Percentiles rank a stretch among this genome's conserved stretches.
Evolutionary conservation across 2,888 invertebrate genomes (phyloP).

Genomic region (Gnatocerus cornutus): DNA sequence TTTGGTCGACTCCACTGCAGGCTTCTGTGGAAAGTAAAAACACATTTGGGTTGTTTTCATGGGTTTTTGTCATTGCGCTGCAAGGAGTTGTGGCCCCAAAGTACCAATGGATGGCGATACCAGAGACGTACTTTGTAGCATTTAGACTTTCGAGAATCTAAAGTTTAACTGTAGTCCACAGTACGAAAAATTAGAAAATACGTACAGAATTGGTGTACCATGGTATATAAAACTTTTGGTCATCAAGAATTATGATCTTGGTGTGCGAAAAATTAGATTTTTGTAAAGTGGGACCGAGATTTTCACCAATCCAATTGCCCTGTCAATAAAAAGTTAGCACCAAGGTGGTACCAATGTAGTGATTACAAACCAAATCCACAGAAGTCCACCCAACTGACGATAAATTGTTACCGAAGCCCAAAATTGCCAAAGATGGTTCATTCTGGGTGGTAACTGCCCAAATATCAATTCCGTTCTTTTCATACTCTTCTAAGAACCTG

Average conservation of each 20-base stretch:
- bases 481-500: conserved; percentile 85
- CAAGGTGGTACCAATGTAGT: too few relatives aligned
- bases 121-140: conserved; percentile 75
- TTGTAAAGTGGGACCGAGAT: conserved; percentile 85
- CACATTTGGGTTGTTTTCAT: conserved; percentile 61
- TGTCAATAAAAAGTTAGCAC: too few relatives aligned
- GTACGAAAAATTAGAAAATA: neutral
- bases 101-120: conserved; percentile 90
- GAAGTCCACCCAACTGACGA: conserved; percentile 46
- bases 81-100: conserved; percentile 76
- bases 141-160: neutral
- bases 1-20: conserved; percentile 67
- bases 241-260: conserved; percentile 84
- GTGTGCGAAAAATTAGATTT: conserved; percentile 75
- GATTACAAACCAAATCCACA: neutral
- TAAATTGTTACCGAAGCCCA: conserved; percentile 13
- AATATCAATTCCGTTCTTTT: conserved; percentile 76
- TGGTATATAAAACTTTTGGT: conserved; percentile 64
- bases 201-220: conserved; percentile 19
- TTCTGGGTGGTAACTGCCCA: conserved; percentile 93
- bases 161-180: neutral
- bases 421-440: conserved; percentile 80
- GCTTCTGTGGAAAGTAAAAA: conserved; percentile 81
- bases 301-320: conserved; percentile 76
- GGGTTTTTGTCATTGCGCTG: conserved; percentile 64